phyloP scores from a whole-genome alignment of 2,888 invertebrate genomes.

The Atethmia centrago region DNA sequence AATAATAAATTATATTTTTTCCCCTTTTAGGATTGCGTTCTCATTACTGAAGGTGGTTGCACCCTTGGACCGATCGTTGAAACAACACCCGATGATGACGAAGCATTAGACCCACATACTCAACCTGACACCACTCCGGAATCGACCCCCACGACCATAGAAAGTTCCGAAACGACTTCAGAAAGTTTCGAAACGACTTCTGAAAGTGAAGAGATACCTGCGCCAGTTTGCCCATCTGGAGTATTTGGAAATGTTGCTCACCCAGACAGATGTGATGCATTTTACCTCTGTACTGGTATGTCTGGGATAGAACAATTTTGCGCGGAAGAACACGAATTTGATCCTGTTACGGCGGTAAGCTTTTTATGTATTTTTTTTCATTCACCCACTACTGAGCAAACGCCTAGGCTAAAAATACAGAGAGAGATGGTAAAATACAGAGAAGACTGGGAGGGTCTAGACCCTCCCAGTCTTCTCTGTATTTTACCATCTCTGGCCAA shows the following conservation, averaged over 20 bases:
- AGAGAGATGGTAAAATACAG: not conserved
- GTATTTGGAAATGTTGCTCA: slow-evolving; percentile 67
- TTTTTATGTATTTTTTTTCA: not conserved
- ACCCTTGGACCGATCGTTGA: slow-evolving; percentile 20
- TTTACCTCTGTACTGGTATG: slow-evolving; percentile 66
- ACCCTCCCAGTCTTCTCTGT: not conserved
- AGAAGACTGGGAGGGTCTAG: not conserved
- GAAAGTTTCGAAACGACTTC: not conserved
- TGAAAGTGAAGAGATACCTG: slow-evolving; percentile 12
- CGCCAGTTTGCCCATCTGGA: slow-evolving; percentile 63
- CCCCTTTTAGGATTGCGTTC: slow-evolving; percentile 25
- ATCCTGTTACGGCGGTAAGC: not conserved
- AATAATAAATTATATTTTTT: not conserved
- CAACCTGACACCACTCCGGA: slow-evolving; percentile 38
- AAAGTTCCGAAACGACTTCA: not conserved
- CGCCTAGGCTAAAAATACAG: too few species aligned
- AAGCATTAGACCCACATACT: not conserved
- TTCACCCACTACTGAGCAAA: not conserved
- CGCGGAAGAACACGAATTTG: slow-evolving; percentile 1
- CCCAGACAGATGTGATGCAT: slow-evolving; percentile 66
- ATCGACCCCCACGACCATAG: not conserved
- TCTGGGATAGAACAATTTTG: not conserved
- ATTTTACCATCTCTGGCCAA: not conserved
- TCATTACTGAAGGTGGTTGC: slow-evolving; percentile 43
- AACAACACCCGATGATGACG: slow-evolving; percentile 18